phyloP scores from a whole-genome alignment of 2,797 vertebrate genomes.

The Geotrypetes seraphini region DNA sequence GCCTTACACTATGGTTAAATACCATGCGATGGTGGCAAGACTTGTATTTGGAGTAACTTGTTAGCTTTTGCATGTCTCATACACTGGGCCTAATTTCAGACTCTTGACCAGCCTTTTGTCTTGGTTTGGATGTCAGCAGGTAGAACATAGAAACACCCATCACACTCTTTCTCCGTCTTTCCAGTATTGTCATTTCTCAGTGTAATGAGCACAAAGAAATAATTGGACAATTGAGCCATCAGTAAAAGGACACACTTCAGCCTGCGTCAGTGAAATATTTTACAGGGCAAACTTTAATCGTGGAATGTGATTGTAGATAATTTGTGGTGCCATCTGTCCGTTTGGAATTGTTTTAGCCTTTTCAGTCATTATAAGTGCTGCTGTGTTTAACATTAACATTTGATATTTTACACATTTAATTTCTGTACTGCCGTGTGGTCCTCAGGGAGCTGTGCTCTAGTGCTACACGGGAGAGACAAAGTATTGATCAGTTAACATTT shows the following conservation, averaged over 20 bases:
- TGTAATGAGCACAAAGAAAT: slow-evolving; percentile 74
- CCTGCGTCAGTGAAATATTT: slow-evolving; percentile 66
- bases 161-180: slow-evolving; percentile 33
- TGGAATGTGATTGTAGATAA: slow-evolving; percentile 81
- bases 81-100: slow-evolving; percentile 37
- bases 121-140: slow-evolving; percentile 36
- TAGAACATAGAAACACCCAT: background rate
- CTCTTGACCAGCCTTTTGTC: slow-evolving; percentile 39
- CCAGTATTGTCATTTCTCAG: slow-evolving; percentile 54
- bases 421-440: slow-evolving; percentile 65
- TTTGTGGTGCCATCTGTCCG: slow-evolving; percentile 76
- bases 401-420: slow-evolving; percentile 90
- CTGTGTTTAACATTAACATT: slow-evolving; percentile 80
- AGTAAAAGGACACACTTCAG: slow-evolving; percentile 75
- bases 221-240: slow-evolving; percentile 82
- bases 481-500: slow-evolving; percentile 98
- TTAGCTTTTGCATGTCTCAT: slow-evolving; percentile 17
- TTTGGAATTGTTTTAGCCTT: slow-evolving; percentile 71
- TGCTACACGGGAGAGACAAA: slow-evolving; percentile 72
- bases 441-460: slow-evolving; percentile 51
- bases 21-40: background rate
- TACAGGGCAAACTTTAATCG: slow-evolving; percentile 79
- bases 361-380: slow-evolving; percentile 69
- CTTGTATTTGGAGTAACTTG: slow-evolving; percentile 18
- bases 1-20: background rate